Evolutionary conservation across 2,888 invertebrate genomes (phyloP), one percentile per base, ranked within the genome.

Genomic region (Harpagoxenus sublaevis): DNA sequence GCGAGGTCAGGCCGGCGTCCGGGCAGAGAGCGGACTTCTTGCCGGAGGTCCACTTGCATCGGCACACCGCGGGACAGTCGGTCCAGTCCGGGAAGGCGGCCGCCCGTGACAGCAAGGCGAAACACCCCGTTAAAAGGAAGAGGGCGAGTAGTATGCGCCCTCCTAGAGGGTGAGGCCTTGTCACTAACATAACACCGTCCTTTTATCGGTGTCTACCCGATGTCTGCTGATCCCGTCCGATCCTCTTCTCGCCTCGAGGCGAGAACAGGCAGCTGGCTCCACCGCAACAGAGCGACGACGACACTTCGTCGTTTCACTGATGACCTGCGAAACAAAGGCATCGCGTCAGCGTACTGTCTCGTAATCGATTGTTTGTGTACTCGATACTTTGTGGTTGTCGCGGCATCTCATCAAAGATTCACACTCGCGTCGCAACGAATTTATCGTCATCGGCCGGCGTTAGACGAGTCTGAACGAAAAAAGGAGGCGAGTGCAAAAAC

Each of bases 31-130:
- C 98, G 63, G 98, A 98, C 95, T 98, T 98, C 95, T 98, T 98
- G 87, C 98, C 98, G 86, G 97, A 97, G 63, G 97, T 97, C 98
- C 98, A 99, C 96, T 98, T 98, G 96, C 98, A 98, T 93, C 97
- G 97, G 95, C 98, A 98, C 92, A 97, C 97, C 89, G 97, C 96
- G 92, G 98, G 98, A 95, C 98, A 98, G 95, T 98, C 98, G 77
- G 98, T 98, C 98, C 98, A 98, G 95, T 98, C 98, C 86, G 97
- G 97, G 91, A 96, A 96, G 87, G 96, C 96, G 86, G 96, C 95
- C 91, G 96, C 96, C 35, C 89, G 87, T 4, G 93, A 93, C 28
- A 91, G 88, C 66, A 94, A 82, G 8, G 93, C 93, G 86, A 93
- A 93, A 79, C 94, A 93, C 63, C 90, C 88, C 63, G 94, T 89